Evolutionary conservation across 1,140 invertebrate genomes (phyloP).

Genomic region (Cherax destructor): DNA sequence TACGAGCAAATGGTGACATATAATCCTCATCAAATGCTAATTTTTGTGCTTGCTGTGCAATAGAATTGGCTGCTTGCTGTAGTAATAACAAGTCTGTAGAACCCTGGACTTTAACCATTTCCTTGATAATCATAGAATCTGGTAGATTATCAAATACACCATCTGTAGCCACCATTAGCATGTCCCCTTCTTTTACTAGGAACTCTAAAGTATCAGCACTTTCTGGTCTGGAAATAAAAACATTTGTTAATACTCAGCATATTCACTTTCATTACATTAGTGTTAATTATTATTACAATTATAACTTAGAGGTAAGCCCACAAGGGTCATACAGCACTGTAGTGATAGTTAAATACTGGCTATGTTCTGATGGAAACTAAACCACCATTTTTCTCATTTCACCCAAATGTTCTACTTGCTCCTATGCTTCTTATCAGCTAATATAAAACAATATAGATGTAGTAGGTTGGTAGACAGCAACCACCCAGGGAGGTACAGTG

Average conservation of each 20-base stretch:
- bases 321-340: too few relatives aligned
- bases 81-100: slow-evolving; percentile 84
- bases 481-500: too few relatives aligned
- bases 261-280: background rate
- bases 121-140: slow-evolving; percentile 88
- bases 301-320: background rate
- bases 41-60: slow-evolving; percentile 94
- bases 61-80: slow-evolving; percentile 93
- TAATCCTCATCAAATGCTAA: slow-evolving; percentile 95
- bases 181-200: slow-evolving; percentile 94
- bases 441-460: too few relatives aligned
- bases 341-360: background rate
- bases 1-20: slow-evolving; percentile 96
- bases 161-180: slow-evolving; percentile 97
- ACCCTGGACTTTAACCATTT: slow-evolving; percentile 82
- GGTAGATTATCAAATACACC: slow-evolving; percentile 99
- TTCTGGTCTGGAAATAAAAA: slow-evolving; percentile 83
- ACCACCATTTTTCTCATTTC: too few relatives aligned
- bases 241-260: background rate
- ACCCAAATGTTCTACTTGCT: too few relatives aligned
- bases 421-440: too few relatives aligned
- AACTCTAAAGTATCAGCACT: slow-evolving; percentile 93
- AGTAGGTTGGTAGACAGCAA: too few relatives aligned
- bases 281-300: background rate
- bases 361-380: too few relatives aligned